Evolutionary conservation across 1,140 invertebrate genomes (phyloP).

Genomic region (Scaptodrosophila lebanonensis): DNA sequence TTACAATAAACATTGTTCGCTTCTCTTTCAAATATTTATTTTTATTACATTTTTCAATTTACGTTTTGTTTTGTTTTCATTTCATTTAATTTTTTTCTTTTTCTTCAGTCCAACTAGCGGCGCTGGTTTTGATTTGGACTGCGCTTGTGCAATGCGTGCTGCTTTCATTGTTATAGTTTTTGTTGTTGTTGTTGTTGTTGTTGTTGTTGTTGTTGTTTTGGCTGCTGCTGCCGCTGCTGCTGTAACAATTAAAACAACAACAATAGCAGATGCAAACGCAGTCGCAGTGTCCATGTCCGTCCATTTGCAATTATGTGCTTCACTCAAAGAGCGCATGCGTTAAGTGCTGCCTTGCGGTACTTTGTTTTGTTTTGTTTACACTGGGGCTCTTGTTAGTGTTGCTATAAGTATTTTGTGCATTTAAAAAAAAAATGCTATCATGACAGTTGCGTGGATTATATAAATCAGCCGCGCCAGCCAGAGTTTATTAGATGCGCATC

Average conservation of each 20-base stretch:
- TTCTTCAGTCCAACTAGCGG: conserved; percentile 34
- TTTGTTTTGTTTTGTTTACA: conserved; percentile 14
- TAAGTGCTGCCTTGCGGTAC: conserved; percentile 27
- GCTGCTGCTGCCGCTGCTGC: conserved; percentile 23
- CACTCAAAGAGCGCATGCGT: conserved; percentile 55
- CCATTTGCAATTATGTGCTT: conserved; percentile 41
- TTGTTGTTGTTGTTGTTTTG: conserved; percentile 8
- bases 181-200: conserved; percentile 6
- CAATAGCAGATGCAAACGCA: conserved; percentile 27
- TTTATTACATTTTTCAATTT: conserved; percentile 54
- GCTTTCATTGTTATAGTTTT: conserved; percentile 8
- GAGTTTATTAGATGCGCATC: conserved; percentile 27
- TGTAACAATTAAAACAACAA: conserved; percentile 60
- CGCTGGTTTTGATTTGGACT: conserved; percentile 42
- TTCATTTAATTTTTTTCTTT: conserved; percentile 11
- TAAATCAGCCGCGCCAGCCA: conserved; percentile 35
- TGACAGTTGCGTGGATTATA: conserved; percentile 59
- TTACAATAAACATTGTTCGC: conserved; percentile 64
- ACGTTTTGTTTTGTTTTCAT: conserved; percentile 55
- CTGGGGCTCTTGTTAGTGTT: conserved; percentile 13
- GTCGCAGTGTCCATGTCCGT: conserved; percentile 5
- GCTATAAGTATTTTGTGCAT: conserved; percentile 16
- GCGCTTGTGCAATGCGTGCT: conserved; percentile 50
- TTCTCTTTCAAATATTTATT: no score
- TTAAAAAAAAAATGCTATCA: conserved; percentile 42